phyloP scores from a whole-genome alignment of 1,140 invertebrate genomes.

The Drosophila setifemur region DNA sequence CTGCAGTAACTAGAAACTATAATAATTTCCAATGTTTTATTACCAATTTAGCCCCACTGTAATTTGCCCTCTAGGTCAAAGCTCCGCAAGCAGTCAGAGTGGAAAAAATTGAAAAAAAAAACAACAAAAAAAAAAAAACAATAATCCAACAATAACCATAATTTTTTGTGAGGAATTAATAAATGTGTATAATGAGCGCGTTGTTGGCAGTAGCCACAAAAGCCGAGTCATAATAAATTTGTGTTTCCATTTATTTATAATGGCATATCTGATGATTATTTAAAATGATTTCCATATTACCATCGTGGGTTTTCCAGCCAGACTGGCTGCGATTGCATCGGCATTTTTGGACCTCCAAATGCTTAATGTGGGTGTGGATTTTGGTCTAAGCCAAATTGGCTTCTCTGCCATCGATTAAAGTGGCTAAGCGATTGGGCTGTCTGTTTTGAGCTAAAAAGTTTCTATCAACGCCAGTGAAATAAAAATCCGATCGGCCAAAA shows the following conservation, averaged over 20 bases:
- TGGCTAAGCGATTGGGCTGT: conserved; percentile 59
- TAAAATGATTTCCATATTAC: conserved; percentile 24
- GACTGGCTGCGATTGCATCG: conserved; percentile 41
- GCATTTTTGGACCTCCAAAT: conserved; percentile 7
- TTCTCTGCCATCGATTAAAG: conserved; percentile 55
- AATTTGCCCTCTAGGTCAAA: conserved; percentile 42
- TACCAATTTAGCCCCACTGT: conserved; percentile 8
- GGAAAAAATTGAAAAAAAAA: conserved; percentile 11
- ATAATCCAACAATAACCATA: conserved; percentile 35
- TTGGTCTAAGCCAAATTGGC: conserved; percentile 68
- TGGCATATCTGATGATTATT: conserved; percentile 32
- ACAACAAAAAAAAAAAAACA: conserved; percentile 18
- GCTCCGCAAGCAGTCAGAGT: conserved; percentile 33
- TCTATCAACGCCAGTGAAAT: background rate
- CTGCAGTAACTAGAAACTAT: too few species aligned
- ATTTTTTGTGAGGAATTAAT: conserved; percentile 30
- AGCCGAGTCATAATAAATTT: conserved; percentile 16
- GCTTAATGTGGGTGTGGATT: conserved; percentile 44
- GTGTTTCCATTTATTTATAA: conserved; percentile 15
- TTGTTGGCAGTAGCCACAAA: conserved; percentile 22
- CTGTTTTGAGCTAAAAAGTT: conserved; percentile 3
- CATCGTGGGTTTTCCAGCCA: conserved; percentile 41
- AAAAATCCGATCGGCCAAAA: conserved; percentile 23
- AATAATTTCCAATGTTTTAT: background rate
- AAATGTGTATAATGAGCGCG: conserved; percentile 33